These are phyloP conservation scores for Calonectris borealis DNA, from an alignment of 2,113 vertebrate species.

Conservation along the genomic window DNA sequence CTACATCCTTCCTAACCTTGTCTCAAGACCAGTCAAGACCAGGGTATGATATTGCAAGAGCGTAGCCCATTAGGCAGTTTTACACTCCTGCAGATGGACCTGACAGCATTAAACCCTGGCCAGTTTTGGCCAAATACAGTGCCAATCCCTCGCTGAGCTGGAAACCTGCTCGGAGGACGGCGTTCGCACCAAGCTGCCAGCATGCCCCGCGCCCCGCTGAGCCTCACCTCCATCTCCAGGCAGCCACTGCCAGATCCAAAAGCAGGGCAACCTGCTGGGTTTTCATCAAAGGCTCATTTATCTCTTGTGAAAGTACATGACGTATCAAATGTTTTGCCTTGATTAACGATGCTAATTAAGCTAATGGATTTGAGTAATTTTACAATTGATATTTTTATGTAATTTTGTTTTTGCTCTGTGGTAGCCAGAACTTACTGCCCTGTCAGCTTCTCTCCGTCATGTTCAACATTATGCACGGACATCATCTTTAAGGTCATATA, in stretches of 20 bases:
- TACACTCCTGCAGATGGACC: background rate
- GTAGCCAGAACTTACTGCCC: conserved; percentile 35
- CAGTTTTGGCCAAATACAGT: background rate
- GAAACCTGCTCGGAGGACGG: background rate
- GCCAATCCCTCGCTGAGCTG: background rate
- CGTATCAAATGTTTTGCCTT: conserved; percentile 63
- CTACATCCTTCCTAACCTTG: background rate
- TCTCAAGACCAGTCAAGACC: background rate
- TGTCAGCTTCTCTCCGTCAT: conserved; percentile 41
- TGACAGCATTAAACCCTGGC: background rate
- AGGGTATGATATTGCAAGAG: background rate
- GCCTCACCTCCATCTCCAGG: background rate
- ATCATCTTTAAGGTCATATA: conserved; percentile 47
- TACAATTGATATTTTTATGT: conserved; percentile 64
- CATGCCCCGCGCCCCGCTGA: background rate
- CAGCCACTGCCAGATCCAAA: background rate
- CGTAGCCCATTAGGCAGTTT: background rate
- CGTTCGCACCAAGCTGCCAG: background rate
- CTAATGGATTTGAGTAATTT: conserved; percentile 69
- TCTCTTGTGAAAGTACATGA: conserved; percentile 63
- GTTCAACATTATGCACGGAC: background rate
- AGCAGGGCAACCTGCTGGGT: conserved; percentile 40
- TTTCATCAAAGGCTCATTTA: conserved; percentile 54
- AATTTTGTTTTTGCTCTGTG: conserved; percentile 41
- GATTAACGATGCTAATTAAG: conserved; percentile 72